Evolutionary conservation across 2,113 vertebrate species (phyloP).

Genomic region (Indicator indicator): DNA sequence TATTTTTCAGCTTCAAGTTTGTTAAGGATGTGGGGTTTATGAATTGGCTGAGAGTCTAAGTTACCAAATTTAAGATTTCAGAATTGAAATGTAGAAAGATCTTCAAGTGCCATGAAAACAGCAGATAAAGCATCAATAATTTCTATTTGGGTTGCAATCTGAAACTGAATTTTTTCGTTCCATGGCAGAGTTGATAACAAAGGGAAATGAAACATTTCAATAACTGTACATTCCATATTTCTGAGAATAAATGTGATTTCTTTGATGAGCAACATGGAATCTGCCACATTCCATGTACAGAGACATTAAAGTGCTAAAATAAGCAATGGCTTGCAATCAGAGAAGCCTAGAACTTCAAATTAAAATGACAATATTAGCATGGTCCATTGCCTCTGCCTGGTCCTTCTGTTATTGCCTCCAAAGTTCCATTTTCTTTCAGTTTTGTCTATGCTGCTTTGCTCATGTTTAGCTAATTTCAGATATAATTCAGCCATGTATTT

Average conservation of each 20-base stretch:
- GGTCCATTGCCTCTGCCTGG: not conserved
- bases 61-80: slow-evolving; percentile 38
- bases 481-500: not conserved
- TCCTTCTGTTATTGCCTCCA: not conserved
- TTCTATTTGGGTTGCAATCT: slow-evolving; percentile 48
- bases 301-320: not conserved
- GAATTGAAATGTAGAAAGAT: slow-evolving; percentile 9
- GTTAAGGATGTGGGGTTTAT: not conserved
- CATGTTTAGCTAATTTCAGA: not conserved
- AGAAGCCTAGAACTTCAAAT: not conserved
- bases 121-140: slow-evolving; percentile 36
- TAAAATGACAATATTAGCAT: not conserved
- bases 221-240: slow-evolving; percentile 14
- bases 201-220: slow-evolving; percentile 44
- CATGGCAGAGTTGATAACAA: slow-evolving; percentile 53
- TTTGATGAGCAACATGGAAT: not conserved
- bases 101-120: slow-evolving; percentile 29
- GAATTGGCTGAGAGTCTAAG: not conserved
- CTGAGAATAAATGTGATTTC: slow-evolving; percentile 22
- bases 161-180: slow-evolving; percentile 64
- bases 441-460: not conserved
- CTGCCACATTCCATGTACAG: not conserved
- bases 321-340: not conserved
- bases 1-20: not conserved
- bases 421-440: not conserved